These are phyloP conservation scores for Ormyrus thymus DNA, from an alignment of 2,888 invertebrate species.

Conservation along the genomic window DNA sequence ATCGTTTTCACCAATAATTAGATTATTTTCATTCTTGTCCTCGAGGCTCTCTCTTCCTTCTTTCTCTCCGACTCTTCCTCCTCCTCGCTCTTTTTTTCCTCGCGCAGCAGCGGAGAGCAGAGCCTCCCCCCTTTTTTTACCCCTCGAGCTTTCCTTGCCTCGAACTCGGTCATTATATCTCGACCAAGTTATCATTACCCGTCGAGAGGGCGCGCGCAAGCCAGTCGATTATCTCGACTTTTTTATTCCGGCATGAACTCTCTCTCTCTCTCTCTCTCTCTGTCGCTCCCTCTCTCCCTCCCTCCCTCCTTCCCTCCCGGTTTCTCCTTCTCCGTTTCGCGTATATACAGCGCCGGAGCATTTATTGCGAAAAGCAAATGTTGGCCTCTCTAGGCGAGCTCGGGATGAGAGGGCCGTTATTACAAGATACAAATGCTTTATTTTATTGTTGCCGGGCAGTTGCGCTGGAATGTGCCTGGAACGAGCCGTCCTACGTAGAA, in stretches of 20 bases:
- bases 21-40: constrained; percentile 71
- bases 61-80: constrained; percentile 20
- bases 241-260: constrained; percentile 61
- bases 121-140: constrained; percentile 36
- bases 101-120: not conserved
- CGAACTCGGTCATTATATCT: constrained; percentile 68
- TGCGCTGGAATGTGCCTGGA: constrained; percentile 62
- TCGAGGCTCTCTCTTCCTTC: constrained; percentile 56
- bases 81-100: constrained; percentile 25
- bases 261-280: constrained; percentile 21
- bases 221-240: constrained; percentile 60
- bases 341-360: not conserved
- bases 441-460: constrained; percentile 68
- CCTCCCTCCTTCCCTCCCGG: constrained; percentile 45
- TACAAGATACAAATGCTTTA: constrained; percentile 72
- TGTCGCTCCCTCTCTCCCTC: constrained; percentile 22
- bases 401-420: constrained; percentile 61
- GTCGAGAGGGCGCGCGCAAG: constrained; percentile 57
- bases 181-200: constrained; percentile 72
- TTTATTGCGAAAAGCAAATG: constrained; percentile 51
- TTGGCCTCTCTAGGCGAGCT: not conserved
- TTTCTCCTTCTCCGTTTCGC: constrained; percentile 36
- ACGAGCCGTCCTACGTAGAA: constrained; percentile 63
- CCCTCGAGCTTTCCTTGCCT: constrained; percentile 55
- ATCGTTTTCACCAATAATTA: constrained; percentile 74